Evolutionary conservation across 92 coral and sea anemone species (phyloP).

Genomic region (Metridium senile): DNA sequence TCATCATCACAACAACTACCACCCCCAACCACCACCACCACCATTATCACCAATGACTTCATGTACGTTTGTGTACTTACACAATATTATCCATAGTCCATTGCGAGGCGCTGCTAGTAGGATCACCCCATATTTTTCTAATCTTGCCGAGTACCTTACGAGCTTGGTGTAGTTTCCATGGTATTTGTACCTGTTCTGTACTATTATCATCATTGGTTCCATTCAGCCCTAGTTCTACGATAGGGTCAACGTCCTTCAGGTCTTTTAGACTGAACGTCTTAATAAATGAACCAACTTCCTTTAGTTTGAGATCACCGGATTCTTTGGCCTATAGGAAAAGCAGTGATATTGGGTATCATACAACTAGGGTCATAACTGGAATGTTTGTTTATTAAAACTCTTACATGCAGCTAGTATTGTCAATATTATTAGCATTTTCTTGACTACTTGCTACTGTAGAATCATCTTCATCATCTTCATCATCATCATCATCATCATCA

Average conservation of each 20-base stretch:
- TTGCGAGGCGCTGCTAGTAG: slow-evolving; percentile 43
- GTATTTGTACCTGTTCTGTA: slow-evolving; percentile 40
- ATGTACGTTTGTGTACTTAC: slow-evolving; percentile 22
- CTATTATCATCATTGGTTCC: slow-evolving; percentile 36
- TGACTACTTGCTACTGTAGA: too few relatives aligned
- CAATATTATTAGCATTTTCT: too few relatives aligned
- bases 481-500: too few relatives aligned
- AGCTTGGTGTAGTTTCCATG: slow-evolving; percentile 80
- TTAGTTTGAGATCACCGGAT: slow-evolving; percentile 40
- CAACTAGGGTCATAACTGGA: too few relatives aligned
- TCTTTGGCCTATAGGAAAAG: slow-evolving; percentile 38
- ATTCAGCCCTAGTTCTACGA: slow-evolving; percentile 60
- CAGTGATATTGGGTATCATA: too few relatives aligned
- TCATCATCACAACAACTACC: neutral
- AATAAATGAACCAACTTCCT: slow-evolving; percentile 66
- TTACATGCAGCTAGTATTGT: too few relatives aligned
- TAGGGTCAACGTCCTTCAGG: slow-evolving; percentile 50
- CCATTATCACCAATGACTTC: neutral
- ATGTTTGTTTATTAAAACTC: too few relatives aligned
- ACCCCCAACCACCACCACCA: neutral
- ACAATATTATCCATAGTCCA: slow-evolving; percentile 69
- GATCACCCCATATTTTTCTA: slow-evolving; percentile 67
- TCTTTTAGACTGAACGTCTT: slow-evolving; percentile 60
- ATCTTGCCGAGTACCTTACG: slow-evolving; percentile 59
- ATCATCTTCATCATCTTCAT: too few relatives aligned